Evolutionary conservation across 2,888 invertebrate species (phyloP), one percentile per base, ranked within the genome.

Genomic region (Synanthedon andrenaeformis): DNA sequence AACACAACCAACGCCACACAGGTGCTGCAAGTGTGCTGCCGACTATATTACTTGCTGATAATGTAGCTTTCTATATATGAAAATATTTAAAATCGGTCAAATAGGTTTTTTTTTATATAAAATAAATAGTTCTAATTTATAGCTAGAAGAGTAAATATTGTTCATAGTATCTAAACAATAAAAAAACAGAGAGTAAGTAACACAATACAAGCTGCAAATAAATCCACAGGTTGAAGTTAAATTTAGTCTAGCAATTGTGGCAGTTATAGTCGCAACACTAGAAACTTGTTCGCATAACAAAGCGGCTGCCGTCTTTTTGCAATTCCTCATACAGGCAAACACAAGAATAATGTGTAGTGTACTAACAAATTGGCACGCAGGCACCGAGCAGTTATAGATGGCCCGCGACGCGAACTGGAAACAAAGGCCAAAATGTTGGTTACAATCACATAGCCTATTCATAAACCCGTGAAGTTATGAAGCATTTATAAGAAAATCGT

Each of bases 361-460:
- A 72, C 70, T 77, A 76, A 81, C 79, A 79, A 81, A 82, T 81
- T 79, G 76, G 77, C 76, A 66, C 69, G 67, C 67, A 59, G 63
- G 65, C 68, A 57, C 61, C 66, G 72, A 77, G 70, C 77, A 69
- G 74, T 83, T 82, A 84, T 84, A 74, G 82, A 85, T 84, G 79
- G 64, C 60, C 58, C 61, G 65, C 71, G 74, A 76, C 75, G 76
- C 76, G 77, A 69, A 70, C 65, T 71, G 70, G 69, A 78, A 83
- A 84, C 83, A 83, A 83, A 81, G 79, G 73, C 71, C 72, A 74
- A 75, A 82, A 79, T 78, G 81, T 76, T 79, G 74, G 75, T 73
- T 75, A 79, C 80, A 83, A 83, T 82, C 79, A 79, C 73, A 76
- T 66, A 68, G 75, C 69, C 78, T 82, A 82, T 82, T 82, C 78